phyloP scores from a whole-genome alignment of 2,888 invertebrate species.

The Beris morrisii region DNA sequence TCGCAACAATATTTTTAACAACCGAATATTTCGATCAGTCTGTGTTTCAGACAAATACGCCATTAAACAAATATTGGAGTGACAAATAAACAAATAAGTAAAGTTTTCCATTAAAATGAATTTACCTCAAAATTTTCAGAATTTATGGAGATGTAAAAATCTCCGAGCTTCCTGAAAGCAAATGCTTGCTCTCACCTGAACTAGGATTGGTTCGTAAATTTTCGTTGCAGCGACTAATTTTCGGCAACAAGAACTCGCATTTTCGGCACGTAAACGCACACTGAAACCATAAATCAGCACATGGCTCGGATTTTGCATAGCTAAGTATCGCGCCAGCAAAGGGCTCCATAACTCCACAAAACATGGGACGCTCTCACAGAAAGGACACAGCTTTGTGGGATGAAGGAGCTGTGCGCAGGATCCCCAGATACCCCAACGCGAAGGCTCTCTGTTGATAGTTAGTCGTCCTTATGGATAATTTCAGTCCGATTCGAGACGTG shows the following conservation, averaged over 20 bases:
- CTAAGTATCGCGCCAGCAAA: constrained; percentile 20
- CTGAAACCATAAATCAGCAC: constrained; percentile 36
- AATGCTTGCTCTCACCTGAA: neutral
- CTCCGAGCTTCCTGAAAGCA: no score
- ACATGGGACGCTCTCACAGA: neutral
- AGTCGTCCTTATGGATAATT: constrained; percentile 18
- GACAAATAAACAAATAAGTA: no score
- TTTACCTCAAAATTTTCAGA: no score
- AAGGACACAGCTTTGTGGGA: neutral
- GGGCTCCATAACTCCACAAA: constrained; percentile 24
- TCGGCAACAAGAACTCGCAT: constrained; percentile 11
- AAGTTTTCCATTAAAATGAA: no score
- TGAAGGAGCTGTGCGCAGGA: constrained; percentile 21
- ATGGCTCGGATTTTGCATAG: constrained; percentile 33
- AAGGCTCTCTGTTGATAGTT: constrained; percentile 26
- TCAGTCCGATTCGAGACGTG: constrained; percentile 33
- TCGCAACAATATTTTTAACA: no score
- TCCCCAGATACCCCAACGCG: neutral
- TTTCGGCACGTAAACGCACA: constrained; percentile 17
- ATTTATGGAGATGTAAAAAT: no score
- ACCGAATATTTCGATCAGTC: no score
- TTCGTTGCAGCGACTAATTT: constrained; percentile 21
- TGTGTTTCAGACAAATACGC: no score
- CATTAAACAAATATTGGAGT: no score
- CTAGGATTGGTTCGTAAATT: constrained; percentile 31